These are phyloP conservation scores for Halcyon smyrnensis DNA, from an alignment of 2,797 vertebrate species.

Conservation along the genomic window DNA sequence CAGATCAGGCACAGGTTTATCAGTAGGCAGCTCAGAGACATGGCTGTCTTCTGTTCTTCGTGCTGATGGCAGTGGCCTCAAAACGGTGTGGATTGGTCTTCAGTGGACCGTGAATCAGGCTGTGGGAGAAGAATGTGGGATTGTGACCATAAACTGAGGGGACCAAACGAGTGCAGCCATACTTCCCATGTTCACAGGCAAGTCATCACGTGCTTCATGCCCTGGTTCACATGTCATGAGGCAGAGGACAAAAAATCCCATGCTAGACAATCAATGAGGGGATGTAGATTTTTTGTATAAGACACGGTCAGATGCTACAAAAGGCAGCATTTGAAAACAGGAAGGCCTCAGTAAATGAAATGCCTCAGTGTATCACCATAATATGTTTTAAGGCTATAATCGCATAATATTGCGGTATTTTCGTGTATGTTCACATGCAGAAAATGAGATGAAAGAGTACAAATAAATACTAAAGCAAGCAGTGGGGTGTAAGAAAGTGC, in stretches of 20 bases:
- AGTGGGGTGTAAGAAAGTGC: neutral
- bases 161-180: neutral
- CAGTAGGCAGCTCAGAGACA: neutral
- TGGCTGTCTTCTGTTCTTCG: neutral
- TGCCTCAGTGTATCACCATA: neutral
- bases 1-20: neutral
- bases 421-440: neutral
- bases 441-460: neutral
- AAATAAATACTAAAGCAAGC: neutral
- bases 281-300: neutral
- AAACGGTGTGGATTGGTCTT: neutral
- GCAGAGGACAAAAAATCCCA: neutral
- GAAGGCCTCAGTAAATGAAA: neutral
- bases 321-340: neutral
- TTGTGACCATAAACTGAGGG: neutral
- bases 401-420: neutral
- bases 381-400: neutral
- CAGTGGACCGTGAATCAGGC: neutral
- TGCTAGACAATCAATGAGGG: fast-evolving
- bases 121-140: neutral
- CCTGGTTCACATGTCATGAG: neutral
- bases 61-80: neutral
- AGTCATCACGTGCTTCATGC: neutral
- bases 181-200: neutral
- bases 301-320: neutral